Evolutionary conservation across 1,140 invertebrate species (phyloP).

Genomic region (Drosophila pruinosa): DNA sequence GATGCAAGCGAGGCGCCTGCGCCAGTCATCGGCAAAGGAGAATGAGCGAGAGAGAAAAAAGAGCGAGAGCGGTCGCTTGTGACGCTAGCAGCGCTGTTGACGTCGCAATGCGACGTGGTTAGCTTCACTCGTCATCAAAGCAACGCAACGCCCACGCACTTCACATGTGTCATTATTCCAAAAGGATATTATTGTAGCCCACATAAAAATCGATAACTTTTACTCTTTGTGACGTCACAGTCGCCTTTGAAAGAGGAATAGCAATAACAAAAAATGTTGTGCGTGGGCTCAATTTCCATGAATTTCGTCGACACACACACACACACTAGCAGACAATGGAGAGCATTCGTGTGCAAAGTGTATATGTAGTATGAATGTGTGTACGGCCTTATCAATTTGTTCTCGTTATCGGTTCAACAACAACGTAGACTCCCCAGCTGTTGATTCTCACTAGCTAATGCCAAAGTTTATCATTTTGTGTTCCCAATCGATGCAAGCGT

Average conservation of each 20-base stretch:
- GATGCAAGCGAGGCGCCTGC: conserved; percentile 47
- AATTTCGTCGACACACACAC: background rate
- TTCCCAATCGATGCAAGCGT: background rate
- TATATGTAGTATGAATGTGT: background rate
- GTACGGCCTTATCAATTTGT: conserved; percentile 14
- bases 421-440: conserved; percentile 14
- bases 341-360: background rate
- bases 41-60: background rate
- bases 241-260: conserved; percentile 6
- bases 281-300: conserved; percentile 7
- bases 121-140: conserved; percentile 4
- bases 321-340: background rate
- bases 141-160: conserved; percentile 32
- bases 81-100: conserved; percentile 3
- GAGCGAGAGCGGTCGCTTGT: conserved; percentile 1
- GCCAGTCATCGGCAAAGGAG: conserved; percentile 22
- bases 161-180: conserved; percentile 9
- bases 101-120: background rate
- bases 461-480: conserved; percentile 26
- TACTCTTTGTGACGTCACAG: conserved; percentile 32
- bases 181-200: conserved; percentile 42
- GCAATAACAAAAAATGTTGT: conserved; percentile 3
- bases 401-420: background rate
- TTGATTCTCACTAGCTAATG: background rate
- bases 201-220: conserved; percentile 41